These are phyloP conservation scores for Artemia franciscana DNA, from an alignment of 1,140 invertebrate species.

Conservation along the genomic window DNA sequence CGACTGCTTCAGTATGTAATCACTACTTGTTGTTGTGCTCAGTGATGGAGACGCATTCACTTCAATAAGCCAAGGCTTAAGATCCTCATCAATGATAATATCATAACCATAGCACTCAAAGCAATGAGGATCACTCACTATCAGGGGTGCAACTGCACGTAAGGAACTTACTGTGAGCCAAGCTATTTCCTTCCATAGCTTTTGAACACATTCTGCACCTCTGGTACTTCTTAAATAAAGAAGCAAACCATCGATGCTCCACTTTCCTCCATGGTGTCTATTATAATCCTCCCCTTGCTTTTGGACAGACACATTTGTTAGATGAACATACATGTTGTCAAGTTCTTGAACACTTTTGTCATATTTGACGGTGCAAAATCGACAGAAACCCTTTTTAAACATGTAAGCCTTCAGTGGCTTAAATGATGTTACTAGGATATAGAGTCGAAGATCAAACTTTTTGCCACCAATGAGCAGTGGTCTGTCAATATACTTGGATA, in stretches of 20 bases:
- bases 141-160: slow-evolving; percentile 47
- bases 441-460: slow-evolving; percentile 65
- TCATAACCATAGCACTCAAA: slow-evolving; percentile 68
- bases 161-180: slow-evolving; percentile 48
- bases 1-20: slow-evolving; percentile 85
- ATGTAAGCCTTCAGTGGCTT: slow-evolving; percentile 52
- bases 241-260: slow-evolving; percentile 71
- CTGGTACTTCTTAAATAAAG: slow-evolving; percentile 51
- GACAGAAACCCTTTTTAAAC: slow-evolving; percentile 52
- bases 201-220: slow-evolving; percentile 51
- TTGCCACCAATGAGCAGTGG: slow-evolving; percentile 65
- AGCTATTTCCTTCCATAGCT: slow-evolving; percentile 48
- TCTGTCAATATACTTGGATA: slow-evolving; percentile 62
- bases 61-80: slow-evolving; percentile 66
- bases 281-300: slow-evolving; percentile 83
- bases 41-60: slow-evolving; percentile 85
- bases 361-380: slow-evolving; percentile 61
- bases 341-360: slow-evolving; percentile 28
- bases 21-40: slow-evolving; percentile 81
- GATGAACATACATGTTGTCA: slow-evolving; percentile 64
- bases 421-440: slow-evolving; percentile 64
- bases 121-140: slow-evolving; percentile 50
- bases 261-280: slow-evolving; percentile 76
- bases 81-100: slow-evolving; percentile 58
- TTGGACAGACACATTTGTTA: slow-evolving; percentile 70